These are phyloP conservation scores for Psettodes erumei DNA, from an alignment of 2,113 vertebrate species.

Conservation along the genomic window DNA sequence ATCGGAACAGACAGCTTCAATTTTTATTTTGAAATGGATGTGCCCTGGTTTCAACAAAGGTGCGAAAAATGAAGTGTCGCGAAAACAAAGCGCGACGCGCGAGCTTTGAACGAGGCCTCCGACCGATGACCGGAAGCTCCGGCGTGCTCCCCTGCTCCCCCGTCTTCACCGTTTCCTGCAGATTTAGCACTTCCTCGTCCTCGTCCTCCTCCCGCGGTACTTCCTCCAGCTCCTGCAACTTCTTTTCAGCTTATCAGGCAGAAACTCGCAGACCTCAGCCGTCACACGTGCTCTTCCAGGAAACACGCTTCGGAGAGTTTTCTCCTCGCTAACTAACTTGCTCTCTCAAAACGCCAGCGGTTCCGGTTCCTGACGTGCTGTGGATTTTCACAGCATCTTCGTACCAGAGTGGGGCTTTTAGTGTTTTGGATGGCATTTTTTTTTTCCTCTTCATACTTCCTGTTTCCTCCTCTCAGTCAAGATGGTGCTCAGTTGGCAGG, in stretches of 20 bases:
- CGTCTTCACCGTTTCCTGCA: background rate
- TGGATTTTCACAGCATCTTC: background rate
- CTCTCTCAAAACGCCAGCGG: background rate
- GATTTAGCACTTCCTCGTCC: background rate
- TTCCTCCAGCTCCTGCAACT: background rate
- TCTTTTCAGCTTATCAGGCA: constrained; percentile 14
- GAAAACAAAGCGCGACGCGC: background rate
- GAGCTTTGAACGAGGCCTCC: background rate
- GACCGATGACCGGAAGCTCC: background rate
- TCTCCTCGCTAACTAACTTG: background rate
- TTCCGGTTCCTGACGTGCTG: background rate
- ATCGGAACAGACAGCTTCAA: too few species aligned
- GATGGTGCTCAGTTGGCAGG: constrained; percentile 21
- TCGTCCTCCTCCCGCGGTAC: background rate
- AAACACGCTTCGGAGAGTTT: background rate
- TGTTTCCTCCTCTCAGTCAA: constrained; percentile 16
- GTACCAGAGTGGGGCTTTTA: background rate
- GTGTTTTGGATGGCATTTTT: background rate
- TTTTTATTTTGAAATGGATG: too few species aligned
- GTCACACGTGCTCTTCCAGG: background rate
- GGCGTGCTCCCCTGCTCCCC: background rate
- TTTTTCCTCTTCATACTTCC: background rate
- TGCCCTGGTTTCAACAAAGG: background rate
- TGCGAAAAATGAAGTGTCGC: background rate
- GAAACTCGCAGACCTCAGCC: background rate